Evolutionary conservation across 2,888 invertebrate genomes (phyloP).

Genomic region (Mythimna ferrago): DNA sequence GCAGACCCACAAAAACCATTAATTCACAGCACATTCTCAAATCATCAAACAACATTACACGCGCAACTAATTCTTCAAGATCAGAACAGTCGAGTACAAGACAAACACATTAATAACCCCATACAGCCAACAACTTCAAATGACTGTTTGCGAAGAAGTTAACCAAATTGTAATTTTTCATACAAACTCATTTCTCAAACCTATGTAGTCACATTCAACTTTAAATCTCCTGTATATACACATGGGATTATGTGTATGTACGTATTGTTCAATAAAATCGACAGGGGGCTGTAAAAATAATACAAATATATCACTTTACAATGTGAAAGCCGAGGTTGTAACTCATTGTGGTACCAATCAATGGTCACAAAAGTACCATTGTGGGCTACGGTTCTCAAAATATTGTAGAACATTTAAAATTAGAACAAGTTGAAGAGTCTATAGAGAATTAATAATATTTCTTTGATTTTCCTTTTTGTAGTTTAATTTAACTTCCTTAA

Average conservation of each 20-base stretch:
- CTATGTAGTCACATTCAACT: constrained; percentile 66
- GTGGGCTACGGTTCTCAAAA: constrained; percentile 74
- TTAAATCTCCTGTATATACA: constrained; percentile 65
- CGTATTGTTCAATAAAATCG: constrained; percentile 75
- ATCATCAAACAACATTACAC: constrained; percentile 44
- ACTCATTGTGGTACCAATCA: constrained; percentile 87
- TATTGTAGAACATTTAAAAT: not conserved
- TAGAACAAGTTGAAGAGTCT: not conserved
- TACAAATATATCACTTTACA: constrained; percentile 90
- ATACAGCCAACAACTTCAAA: constrained; percentile 62
- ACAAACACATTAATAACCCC: constrained; percentile 77
- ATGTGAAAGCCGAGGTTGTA: constrained; percentile 83
- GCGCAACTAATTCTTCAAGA: constrained; percentile 55
- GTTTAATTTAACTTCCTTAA: too few relatives aligned
- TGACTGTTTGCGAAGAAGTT: constrained; percentile 75
- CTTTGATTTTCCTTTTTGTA: not conserved
- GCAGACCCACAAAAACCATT: not conserved
- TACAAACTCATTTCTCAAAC: constrained; percentile 71
- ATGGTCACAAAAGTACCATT: constrained; percentile 78
- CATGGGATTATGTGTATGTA: constrained; percentile 76
- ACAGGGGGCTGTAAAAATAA: constrained; percentile 84
- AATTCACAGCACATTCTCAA: constrained; percentile 31
- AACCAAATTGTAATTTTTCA: constrained; percentile 87
- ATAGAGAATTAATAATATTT: not conserved
- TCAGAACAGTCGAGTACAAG: constrained; percentile 63